Percentiles rank a stretch among this genome's conserved stretches.
These are phyloP conservation scores for Gryllus longicercus DNA, from an alignment of 2,888 invertebrate species.

Conservation along the genomic window DNA sequence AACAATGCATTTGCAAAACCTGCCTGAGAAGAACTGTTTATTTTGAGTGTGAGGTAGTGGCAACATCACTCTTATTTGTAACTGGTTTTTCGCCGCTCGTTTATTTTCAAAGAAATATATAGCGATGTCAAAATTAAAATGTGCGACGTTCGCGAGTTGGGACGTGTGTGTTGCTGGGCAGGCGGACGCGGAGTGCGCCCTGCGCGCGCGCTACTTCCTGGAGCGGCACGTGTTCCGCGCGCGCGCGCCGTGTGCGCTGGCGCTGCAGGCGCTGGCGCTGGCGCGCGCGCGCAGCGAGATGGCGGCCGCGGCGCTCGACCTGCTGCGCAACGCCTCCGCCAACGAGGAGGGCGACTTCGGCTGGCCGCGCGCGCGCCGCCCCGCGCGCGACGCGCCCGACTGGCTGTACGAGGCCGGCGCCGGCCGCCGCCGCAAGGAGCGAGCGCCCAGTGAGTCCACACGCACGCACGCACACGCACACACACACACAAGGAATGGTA, in stretches of 20 bases:
- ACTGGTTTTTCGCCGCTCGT: no score
- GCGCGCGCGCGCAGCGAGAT: constrained; percentile 56
- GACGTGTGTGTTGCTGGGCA: constrained; percentile 12
- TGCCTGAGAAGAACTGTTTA: no score
- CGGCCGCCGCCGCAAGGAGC: constrained; percentile 54
- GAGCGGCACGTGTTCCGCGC: constrained; percentile 55
- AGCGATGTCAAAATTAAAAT: no score
- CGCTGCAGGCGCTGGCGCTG: constrained; percentile 58
- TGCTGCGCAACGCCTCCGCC: constrained; percentile 59
- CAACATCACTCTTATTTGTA: no score
- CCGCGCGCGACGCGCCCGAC: constrained; percentile 27
- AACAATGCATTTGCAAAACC: no score
- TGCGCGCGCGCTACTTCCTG: constrained; percentile 56
- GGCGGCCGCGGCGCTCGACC: constrained; percentile 57
- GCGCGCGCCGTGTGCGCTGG: constrained; percentile 57
- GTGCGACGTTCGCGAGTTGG: no score
- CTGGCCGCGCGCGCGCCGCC: constrained; percentile 55
- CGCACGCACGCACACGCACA: no score
- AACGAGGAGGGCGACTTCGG: constrained; percentile 67
- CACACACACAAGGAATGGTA: no score
- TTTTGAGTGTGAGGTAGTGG: no score
- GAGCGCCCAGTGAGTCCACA: not conserved
- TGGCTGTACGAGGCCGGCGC: constrained; percentile 52
- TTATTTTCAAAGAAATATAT: no score
- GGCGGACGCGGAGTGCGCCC: constrained; percentile 40